Base-by-base conservation (phyloP, 2,797 vertebrate species). In the Parauchenoglanis ngamensis region DNA sequence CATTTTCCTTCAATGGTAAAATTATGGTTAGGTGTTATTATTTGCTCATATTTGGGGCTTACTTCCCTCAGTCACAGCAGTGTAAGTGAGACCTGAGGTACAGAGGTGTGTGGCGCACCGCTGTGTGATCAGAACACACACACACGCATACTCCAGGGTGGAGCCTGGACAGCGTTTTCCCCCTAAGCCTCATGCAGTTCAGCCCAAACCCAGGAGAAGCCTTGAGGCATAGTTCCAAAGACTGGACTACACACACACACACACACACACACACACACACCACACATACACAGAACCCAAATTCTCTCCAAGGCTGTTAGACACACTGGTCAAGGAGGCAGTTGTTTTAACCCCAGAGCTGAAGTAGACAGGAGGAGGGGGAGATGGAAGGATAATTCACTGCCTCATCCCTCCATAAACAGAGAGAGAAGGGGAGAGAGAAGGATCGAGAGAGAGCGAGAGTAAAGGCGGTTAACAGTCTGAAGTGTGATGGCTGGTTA, bases 381-480 rank as follows among this genome's bases (percentile, higher is more conserved):
- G 89, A 85, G 84, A 88, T 40, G 77, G 59, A 85, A 52, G 88
- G 88, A 92, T 93, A 92, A 92, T 93, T 94, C 90, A 92, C 83
- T 63, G 73, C 79, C 89, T 87, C 87, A 90, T 91, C 92, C 92
- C 92, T 94, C 86, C 83, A 90, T 93, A 94, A 96, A 95, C 94
- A 94, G 65, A 77, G 56, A 78, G 25, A 61, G 75, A 67, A 75
- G 92, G 93, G 92, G 94, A 46, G 52, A 83, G 52, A 72, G 56
- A 67, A 28, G 7, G 59, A 28, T 68, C 54, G 35, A 59, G 73
- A 65, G 83, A 92, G 93, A 92, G 94, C 46, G 63, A 59, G 94
- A 94, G 94, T 92, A 92, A 94, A 93, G 87, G 92, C 94, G 93
- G 94, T 94, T 92, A 94, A 93, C 92, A 59, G 65, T 63, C 83